A percentile compares a stretch with the other conserved stretches of the same genome.
phyloP scores from a whole-genome alignment of 2,113 vertebrate species.

The Martes martes region DNA sequence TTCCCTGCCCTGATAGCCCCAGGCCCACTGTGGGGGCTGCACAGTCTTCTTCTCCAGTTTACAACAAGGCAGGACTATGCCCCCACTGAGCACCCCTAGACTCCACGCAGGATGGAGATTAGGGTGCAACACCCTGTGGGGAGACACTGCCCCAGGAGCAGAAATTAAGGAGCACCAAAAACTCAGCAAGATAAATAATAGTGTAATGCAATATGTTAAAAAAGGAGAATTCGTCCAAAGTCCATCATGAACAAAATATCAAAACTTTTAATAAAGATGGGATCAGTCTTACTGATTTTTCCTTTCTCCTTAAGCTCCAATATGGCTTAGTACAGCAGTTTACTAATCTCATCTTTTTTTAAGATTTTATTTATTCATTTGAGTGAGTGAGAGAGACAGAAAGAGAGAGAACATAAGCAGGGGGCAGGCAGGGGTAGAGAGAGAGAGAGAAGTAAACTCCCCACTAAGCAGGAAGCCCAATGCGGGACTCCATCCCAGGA shows the following conservation, averaged over 20 bases:
- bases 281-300: neutral
- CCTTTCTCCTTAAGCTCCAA: neutral
- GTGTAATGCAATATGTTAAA: neutral
- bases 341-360: neutral
- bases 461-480: too few relatives aligned
- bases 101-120: neutral
- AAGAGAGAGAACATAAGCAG: too few relatives aligned
- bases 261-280: neutral
- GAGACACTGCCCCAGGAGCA: neutral
- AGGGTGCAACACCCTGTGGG: neutral
- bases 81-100: accelerated
- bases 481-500: too few relatives aligned
- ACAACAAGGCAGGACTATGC: neutral
- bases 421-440: too few relatives aligned
- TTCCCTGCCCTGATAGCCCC: neutral
- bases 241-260: neutral
- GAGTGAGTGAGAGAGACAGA: too few relatives aligned
- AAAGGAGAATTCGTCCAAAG: neutral
- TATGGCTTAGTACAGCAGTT: neutral
- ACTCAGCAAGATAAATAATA: neutral
- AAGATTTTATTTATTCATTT: too few relatives aligned
- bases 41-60: neutral
- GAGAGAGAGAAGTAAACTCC: too few relatives aligned
- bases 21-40: accelerated
- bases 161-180: neutral